A percentile compares a stretch with the other conserved stretches of the same genome.
Conservation (phyloP, 1,140 invertebrate species). For the Bursaphelenchus mucronatus region DNA sequence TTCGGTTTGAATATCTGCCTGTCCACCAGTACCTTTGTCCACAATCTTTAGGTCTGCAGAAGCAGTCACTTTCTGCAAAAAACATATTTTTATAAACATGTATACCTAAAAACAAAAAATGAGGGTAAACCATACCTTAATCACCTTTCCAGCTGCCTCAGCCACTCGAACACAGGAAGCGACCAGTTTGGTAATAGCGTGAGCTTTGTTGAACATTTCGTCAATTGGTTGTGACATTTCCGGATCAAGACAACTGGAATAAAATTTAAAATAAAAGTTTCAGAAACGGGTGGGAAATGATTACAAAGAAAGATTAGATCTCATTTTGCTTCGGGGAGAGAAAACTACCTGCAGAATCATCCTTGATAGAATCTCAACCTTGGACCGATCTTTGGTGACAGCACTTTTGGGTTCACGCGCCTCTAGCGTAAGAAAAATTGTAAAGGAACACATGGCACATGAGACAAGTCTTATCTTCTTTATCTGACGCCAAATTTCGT, state of each 20-base stretch:
- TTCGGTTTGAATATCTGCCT: conserved; percentile 91
- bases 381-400: background rate
- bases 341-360: background rate
- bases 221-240: conserved; percentile 14
- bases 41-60: conserved; percentile 54
- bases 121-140: conserved; percentile 42
- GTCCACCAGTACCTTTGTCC: conserved; percentile 67
- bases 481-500: no score
- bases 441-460: no score
- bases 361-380: background rate
- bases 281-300: conserved; percentile 3
- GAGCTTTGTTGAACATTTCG: conserved; percentile 50
- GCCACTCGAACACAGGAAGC: conserved; percentile 48
- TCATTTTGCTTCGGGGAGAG: no score
- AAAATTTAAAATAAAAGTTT: conserved; percentile 8
- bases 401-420: no score
- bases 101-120: conserved; percentile 4
- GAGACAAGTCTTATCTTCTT: no score
- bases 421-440: no score
- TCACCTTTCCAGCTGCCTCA: conserved; percentile 52
- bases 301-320: no score
- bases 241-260: background rate
- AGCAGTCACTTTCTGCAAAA: conserved; percentile 47
- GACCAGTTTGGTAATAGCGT: conserved; percentile 47
- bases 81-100: background rate